phyloP scores from a whole-genome alignment of 2,888 invertebrate species.

The Caenorhabditis angaria region DNA sequence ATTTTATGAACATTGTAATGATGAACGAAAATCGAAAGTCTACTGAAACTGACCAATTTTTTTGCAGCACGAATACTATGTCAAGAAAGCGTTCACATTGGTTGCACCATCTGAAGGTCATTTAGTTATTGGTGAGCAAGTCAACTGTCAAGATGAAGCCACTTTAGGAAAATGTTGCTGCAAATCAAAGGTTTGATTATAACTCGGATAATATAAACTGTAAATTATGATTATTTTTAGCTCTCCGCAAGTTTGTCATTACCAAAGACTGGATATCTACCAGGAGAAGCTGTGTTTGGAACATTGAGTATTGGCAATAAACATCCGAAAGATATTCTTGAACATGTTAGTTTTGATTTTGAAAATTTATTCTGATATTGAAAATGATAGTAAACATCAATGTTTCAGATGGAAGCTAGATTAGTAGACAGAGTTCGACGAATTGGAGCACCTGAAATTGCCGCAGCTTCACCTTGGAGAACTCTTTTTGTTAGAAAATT shows the following conservation, averaged over 20 bases:
- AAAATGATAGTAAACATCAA: no score
- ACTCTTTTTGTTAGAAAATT: conserved; percentile 43
- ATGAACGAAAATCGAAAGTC: no score
- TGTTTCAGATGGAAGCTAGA: conserved; percentile 55
- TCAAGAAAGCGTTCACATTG: conserved; percentile 65
- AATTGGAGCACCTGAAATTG: conserved; percentile 43
- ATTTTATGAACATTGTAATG: no score
- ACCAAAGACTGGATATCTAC: conserved; percentile 64
- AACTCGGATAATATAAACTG: background rate
- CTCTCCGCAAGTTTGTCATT: conserved; percentile 60
- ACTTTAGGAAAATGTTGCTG: conserved; percentile 67
- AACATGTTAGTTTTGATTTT: conserved; percentile 34
- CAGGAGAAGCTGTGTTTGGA: conserved; percentile 65
- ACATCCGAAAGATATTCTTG: conserved; percentile 55
- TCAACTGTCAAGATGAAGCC: conserved; percentile 52
- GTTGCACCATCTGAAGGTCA: conserved; percentile 59
- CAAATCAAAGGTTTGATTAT: conserved; percentile 52
- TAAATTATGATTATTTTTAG: conserved; percentile 27
- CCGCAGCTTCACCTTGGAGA: conserved; percentile 45
- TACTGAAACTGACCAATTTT: no score
- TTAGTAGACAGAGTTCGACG: conserved; percentile 56
- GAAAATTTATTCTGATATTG: background rate
- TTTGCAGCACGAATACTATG: conserved; percentile 65
- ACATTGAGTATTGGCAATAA: conserved; percentile 57
- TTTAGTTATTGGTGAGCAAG: conserved; percentile 58